These are phyloP conservation scores for Caenorhabditis sp. DNA, from an alignment of 2,888 invertebrate genomes.

Conservation along the genomic window DNA sequence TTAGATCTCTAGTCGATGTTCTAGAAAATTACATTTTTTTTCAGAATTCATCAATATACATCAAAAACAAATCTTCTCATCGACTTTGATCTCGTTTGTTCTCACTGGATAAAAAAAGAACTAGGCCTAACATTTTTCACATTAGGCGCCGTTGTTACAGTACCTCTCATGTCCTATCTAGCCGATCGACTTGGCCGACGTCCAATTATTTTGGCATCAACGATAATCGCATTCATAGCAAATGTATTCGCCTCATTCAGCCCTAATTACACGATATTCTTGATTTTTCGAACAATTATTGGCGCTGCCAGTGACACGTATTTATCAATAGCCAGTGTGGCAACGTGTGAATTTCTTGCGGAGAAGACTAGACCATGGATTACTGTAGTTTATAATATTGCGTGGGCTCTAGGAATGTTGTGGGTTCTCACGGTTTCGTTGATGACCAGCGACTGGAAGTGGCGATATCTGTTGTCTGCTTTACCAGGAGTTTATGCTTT, in stretches of 20 bases:
- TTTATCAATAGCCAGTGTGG: slow-evolving; percentile 29
- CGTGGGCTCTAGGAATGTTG: slow-evolving; percentile 37
- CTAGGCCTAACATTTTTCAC: slow-evolving; percentile 39
- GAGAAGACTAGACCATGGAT: slow-evolving; percentile 37
- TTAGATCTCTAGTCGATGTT: neutral
- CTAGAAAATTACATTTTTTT: too few species aligned
- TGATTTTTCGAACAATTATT: slow-evolving; percentile 22
- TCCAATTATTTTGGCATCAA: slow-evolving; percentile 23
- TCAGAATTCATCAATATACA: neutral
- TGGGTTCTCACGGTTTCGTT: slow-evolving; percentile 27
- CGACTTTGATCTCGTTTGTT: slow-evolving; percentile 20
- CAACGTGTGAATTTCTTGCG: slow-evolving; percentile 35
- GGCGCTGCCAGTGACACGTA: slow-evolving; percentile 40
- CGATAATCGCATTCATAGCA: slow-evolving; percentile 12
- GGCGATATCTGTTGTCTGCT: slow-evolving; percentile 26
- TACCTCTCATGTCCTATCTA: slow-evolving; percentile 30
- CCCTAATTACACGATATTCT: slow-evolving; percentile 29
- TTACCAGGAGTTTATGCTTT: slow-evolving; percentile 29
- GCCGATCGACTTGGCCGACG: slow-evolving; percentile 36
- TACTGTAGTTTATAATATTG: slow-evolving; percentile 40
- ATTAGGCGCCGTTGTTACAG: slow-evolving; percentile 24
- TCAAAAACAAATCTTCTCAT: slow-evolving; percentile 23
- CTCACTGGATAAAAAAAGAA: slow-evolving; percentile 35
- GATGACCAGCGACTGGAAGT: slow-evolving; percentile 33
- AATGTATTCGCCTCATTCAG: slow-evolving; percentile 24